Evolutionary conservation across 2,797 vertebrate genomes (phyloP).

Genomic region (Cynodonichthys magdalenae): DNA sequence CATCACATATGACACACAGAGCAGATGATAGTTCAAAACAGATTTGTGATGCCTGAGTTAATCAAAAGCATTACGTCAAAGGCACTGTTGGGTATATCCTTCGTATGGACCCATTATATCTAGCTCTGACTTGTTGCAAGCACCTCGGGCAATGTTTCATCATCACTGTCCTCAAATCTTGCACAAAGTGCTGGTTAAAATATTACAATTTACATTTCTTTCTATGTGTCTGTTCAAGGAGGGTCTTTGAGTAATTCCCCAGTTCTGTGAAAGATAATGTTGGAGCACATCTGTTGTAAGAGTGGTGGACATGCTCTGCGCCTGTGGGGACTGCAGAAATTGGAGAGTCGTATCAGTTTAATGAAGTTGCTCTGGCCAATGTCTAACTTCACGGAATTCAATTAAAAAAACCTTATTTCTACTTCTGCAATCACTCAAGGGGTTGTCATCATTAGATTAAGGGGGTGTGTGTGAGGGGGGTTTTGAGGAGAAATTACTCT

Average conservation of each 20-base stretch:
- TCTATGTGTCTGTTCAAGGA: neutral
- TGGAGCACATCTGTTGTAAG: conserved; percentile 55
- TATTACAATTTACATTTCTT: conserved; percentile 51
- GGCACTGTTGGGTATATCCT: conserved; percentile 9
- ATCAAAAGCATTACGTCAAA: conserved; percentile 23
- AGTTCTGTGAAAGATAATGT: conserved; percentile 52
- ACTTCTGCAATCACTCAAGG: conserved; percentile 59
- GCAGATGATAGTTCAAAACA: conserved; percentile 62
- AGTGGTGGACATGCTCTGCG: conserved; percentile 49
- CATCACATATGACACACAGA: conserved; percentile 59
- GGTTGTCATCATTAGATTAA: conserved; percentile 50
- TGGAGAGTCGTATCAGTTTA: conserved; percentile 70
- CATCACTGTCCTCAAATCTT: conserved; percentile 52
- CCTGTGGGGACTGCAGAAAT: conserved; percentile 56
- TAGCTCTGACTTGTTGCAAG: conserved; percentile 25
- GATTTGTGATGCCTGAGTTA: conserved; percentile 66
- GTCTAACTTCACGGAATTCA: conserved; percentile 75
- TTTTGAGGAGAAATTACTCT: conserved; percentile 27
- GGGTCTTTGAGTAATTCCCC: conserved; percentile 49
- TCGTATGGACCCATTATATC: conserved; percentile 25
- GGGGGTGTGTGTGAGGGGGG: conserved; percentile 8
- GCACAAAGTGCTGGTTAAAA: conserved; percentile 54
- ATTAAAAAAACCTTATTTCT: conserved; percentile 69
- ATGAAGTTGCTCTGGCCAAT: conserved; percentile 66
- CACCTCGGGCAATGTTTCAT: conserved; percentile 29